Percentiles rank a stretch among this genome's conserved stretches.
phyloP scores from a whole-genome alignment of 2,797 vertebrate species.

The Vespertilio murinus region DNA sequence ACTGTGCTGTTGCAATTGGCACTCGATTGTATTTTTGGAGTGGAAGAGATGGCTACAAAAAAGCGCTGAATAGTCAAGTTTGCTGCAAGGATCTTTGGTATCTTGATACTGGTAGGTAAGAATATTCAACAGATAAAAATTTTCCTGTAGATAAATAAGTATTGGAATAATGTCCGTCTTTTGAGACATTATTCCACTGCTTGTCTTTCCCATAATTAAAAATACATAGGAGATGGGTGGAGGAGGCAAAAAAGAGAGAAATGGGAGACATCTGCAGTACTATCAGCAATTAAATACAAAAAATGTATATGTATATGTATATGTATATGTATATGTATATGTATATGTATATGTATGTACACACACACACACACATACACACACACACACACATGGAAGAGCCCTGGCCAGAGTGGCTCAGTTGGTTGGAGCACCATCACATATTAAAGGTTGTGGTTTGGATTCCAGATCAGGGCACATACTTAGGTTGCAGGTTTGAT shows the following conservation, averaged over 20 bases:
- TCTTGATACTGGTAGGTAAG: slow-evolving; percentile 94
- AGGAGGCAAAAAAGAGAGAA: not conserved
- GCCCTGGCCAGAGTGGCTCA: not conserved
- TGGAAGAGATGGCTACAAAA: slow-evolving; percentile 95
- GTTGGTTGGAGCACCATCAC: not conserved
- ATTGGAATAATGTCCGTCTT: not conserved
- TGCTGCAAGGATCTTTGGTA: slow-evolving; percentile 99
- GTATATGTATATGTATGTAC: no score
- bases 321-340: no score
- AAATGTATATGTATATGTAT: not conserved
- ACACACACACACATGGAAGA: not conserved
- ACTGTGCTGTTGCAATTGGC: slow-evolving; percentile 91
- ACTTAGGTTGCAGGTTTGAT: not conserved
- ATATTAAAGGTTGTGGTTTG: not conserved
- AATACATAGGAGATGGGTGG: not conserved
- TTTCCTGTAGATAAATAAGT: slow-evolving; percentile 30
- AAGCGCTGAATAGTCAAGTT: slow-evolving; percentile 96
- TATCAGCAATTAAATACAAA: not conserved
- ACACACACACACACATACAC: not conserved
- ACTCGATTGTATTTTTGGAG: slow-evolving; percentile 97
- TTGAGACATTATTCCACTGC: not conserved
- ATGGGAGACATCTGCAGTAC: not conserved
- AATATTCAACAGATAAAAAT: slow-evolving; percentile 55
- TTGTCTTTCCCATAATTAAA: slow-evolving; percentile 31
- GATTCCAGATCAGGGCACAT: not conserved